Base-by-base conservation (phyloP, 2,113 vertebrate species). In the Naja naja region DNA sequence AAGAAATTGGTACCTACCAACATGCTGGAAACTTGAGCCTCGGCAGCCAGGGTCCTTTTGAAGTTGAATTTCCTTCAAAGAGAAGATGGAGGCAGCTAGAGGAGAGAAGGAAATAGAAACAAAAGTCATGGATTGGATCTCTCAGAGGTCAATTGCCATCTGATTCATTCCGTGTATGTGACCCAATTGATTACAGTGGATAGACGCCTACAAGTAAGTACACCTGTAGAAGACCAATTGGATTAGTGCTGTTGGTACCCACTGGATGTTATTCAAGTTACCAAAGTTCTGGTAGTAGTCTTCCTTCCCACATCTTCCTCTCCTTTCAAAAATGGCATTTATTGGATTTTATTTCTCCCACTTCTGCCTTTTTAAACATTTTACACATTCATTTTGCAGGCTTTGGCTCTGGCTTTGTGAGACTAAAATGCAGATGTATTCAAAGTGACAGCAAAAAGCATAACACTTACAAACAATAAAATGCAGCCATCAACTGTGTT, bases 21-120 rank as follows among this genome's bases (percentile, higher is more conserved):
- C 97, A 90, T 99, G 98, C 94, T 99, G 99, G 93, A 99, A 99
- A 91, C 98, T 97, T 22, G 99, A 98, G 92, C 98, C 98, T 93
- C 98, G 97, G 95, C 98, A 98, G 2, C 99, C 99, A 0, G 99
- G 99, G 91, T 99, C 99, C 95, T 98, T 99, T 93, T 99, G 99
- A 23, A 99, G 98, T 96, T 99, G 98, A 89, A 99, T 97, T 95
- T 99, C 99, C 95, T 98, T 98, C 95, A 99, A 97, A 52, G 99
- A 99, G 97, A 99, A 99, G 97, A 99, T 98, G 56, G 99, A 99
- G 23, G 97, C 97, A 1, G 97, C 99, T 99, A 90, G n/a, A 14
- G 91, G 12, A 54, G 22, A 90, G 39, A 34, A 95, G 34, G 7
- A 47, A 25, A 47, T 0, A 49, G 45, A 64, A 14, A 9, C 18